Evolutionary conservation across 1,140 invertebrate species (phyloP).

Genomic region (Heliconius eleuchia): DNA sequence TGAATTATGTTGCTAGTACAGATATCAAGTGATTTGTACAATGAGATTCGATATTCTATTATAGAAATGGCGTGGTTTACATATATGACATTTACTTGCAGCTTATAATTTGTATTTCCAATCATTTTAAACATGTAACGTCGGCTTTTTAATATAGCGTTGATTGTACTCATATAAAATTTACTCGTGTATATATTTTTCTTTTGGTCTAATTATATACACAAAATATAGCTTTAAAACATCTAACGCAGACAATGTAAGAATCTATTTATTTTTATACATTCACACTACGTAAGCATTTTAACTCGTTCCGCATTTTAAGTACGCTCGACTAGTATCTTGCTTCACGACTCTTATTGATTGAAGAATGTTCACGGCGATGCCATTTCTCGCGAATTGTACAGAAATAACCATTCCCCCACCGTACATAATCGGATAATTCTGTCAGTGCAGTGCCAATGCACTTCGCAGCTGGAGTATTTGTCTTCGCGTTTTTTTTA

Average conservation of each 20-base stretch:
- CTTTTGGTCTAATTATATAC: too few species aligned
- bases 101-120: too few species aligned
- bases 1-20: neutral
- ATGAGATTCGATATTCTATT: neutral
- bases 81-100: neutral
- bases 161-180: too few species aligned
- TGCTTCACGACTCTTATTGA: slow-evolving; percentile 19
- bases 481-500: slow-evolving; percentile 60
- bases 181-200: too few species aligned
- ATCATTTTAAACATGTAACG: too few species aligned
- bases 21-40: neutral
- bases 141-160: too few species aligned
- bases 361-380: slow-evolving; percentile 24
- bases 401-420: slow-evolving; percentile 72
- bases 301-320: slow-evolving; percentile 16
- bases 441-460: slow-evolving; percentile 69
- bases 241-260: neutral
- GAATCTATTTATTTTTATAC: neutral
- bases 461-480: slow-evolving; percentile 70
- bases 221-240: neutral
- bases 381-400: slow-evolving; percentile 65
- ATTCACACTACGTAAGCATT: slow-evolving; percentile 12
- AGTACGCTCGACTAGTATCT: slow-evolving; percentile 4
- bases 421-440: slow-evolving; percentile 60
- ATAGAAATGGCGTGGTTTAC: neutral